Percentiles rank a stretch among this genome's conserved stretches.
Evolutionary conservation across 2,888 invertebrate species (phyloP).

Genomic region (Cantharis rustica): DNA sequence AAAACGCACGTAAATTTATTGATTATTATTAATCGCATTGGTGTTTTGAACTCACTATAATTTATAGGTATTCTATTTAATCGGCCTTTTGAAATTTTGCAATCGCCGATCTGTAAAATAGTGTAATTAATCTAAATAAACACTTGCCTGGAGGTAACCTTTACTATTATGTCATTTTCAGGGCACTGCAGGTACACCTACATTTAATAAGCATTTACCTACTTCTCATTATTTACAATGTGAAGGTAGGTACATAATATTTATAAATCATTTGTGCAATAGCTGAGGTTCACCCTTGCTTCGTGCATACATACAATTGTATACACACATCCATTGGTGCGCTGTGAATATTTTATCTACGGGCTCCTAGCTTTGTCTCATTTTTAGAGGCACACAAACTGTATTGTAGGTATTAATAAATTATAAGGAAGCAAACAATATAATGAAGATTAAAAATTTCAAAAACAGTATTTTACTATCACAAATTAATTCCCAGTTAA

Average conservation of each 20-base stretch:
- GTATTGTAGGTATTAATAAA: no score
- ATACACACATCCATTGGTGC: no score
- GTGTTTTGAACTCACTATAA: background rate
- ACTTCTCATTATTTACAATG: background rate
- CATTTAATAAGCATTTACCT: background rate
- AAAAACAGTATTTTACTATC: no score
- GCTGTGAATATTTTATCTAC: no score
- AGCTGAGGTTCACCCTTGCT: background rate
- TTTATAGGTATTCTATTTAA: slow-evolving; percentile 8
- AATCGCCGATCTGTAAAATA: slow-evolving; percentile 17
- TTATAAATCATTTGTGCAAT: background rate
- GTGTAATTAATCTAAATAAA: slow-evolving; percentile 25
- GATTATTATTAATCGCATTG: background rate
- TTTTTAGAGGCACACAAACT: no score
- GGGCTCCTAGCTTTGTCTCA: no score
- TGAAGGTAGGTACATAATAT: background rate
- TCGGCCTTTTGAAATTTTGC: slow-evolving; percentile 9
- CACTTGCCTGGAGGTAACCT: background rate
- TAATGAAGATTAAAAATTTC: no score
- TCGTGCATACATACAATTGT: no score
- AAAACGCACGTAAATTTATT: background rate
- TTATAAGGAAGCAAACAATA: no score
- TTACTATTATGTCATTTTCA: background rate
- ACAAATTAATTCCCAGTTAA: no score
- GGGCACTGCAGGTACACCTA: background rate